Conservation (phyloP, 2,113 vertebrate genomes). For the Zosterops pallidus region DNA sequence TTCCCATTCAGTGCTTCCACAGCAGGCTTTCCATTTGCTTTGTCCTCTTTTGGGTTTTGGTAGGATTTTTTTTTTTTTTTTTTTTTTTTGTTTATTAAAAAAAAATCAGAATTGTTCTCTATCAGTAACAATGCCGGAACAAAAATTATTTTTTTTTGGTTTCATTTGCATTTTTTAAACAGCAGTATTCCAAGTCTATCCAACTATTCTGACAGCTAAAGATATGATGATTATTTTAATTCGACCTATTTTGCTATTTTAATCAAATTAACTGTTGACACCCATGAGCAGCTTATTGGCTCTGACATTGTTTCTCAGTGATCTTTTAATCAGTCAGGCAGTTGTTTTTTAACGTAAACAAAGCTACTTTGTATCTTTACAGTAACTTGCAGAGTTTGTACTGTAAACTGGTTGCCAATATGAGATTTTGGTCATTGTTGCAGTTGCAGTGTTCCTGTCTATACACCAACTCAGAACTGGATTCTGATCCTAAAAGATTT, state of each 20-base stretch:
- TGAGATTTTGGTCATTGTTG: neutral
- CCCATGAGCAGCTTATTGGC: neutral
- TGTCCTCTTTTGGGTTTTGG: neutral
- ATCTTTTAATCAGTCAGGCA: neutral
- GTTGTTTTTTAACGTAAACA: neutral
- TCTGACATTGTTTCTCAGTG: neutral
- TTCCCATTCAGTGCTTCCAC: neutral
- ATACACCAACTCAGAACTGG: neutral
- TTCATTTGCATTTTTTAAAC: neutral
- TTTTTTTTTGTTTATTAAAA: neutral
- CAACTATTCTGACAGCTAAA: neutral
- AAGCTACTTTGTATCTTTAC: neutral
- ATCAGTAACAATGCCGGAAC: fast-evolving
- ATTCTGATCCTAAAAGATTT: neutral
- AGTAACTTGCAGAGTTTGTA: neutral
- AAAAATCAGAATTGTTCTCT: neutral
- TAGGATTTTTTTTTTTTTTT: neutral
- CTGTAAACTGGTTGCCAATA: neutral
- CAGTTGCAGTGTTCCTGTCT: neutral
- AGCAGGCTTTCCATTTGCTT: neutral
- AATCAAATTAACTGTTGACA: neutral
- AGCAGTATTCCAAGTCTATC: neutral
- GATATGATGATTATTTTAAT: neutral
- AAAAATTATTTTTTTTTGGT: neutral
- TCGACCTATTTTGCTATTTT: neutral